Percentiles rank a stretch among this genome's conserved stretches.
phyloP scores from a whole-genome alignment of 1,140 invertebrate genomes.

The Rhopalosiphum maidis region DNA sequence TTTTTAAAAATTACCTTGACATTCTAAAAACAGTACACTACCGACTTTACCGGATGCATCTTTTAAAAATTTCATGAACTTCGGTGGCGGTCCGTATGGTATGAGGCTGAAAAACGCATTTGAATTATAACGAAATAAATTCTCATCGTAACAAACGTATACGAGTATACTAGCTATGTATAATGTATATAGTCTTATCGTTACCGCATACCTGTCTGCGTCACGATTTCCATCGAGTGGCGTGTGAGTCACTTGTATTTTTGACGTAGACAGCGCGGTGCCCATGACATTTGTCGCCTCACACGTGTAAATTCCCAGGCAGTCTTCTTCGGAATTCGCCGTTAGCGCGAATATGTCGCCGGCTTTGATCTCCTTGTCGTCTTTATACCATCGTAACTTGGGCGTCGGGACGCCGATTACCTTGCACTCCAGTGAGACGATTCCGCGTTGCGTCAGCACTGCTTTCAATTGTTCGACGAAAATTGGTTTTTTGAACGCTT shows the following conservation, averaged over 20 bases:
- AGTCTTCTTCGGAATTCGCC: constrained; percentile 80
- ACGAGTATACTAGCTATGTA: too few species aligned
- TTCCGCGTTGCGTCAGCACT: constrained; percentile 83
- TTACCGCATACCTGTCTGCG: constrained; percentile 17
- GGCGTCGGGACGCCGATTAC: constrained; percentile 87
- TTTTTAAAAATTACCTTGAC: constrained; percentile 70
- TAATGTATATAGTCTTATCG: background rate
- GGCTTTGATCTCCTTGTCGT: constrained; percentile 83
- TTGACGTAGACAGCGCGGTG: constrained; percentile 78
- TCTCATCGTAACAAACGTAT: background rate
- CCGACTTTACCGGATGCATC: constrained; percentile 78
- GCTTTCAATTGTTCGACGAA: constrained; percentile 84
- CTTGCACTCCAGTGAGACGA: constrained; percentile 87
- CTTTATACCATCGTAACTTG: constrained; percentile 81
- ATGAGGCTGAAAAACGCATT: constrained; percentile 61
- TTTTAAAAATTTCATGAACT: constrained; percentile 75
- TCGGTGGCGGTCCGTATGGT: constrained; percentile 72
- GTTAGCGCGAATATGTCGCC: constrained; percentile 86
- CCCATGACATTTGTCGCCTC: constrained; percentile 89
- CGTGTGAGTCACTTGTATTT: constrained; percentile 68
- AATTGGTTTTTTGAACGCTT: constrained; percentile 84
- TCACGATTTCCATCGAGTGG: background rate
- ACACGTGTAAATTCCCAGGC: constrained; percentile 83
- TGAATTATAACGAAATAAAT: background rate
- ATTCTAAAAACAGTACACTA: constrained; percentile 73